These are phyloP conservation scores for Paramacrobiotus metropolitanus DNA, from an alignment of 1,140 invertebrate species.

Conservation along the genomic window DNA sequence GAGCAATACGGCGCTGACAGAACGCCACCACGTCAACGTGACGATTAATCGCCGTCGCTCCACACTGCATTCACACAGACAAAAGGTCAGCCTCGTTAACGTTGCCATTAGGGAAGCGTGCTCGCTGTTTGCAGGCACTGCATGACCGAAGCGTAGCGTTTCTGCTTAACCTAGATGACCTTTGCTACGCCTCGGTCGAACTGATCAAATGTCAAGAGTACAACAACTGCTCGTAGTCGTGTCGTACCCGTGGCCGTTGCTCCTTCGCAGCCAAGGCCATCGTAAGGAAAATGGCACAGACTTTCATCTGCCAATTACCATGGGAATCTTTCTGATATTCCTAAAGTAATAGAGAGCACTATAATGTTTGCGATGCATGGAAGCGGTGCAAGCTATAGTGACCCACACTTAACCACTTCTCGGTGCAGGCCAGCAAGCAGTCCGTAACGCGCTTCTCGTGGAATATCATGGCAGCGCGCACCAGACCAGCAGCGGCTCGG, in stretches of 20 bases:
- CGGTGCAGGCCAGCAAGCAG: slow-evolving; percentile 68
- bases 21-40: slow-evolving; percentile 72
- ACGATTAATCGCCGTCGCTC: slow-evolving; percentile 66
- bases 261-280: slow-evolving; percentile 74
- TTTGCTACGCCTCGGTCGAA: no score
- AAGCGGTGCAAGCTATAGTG: neutral
- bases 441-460: slow-evolving; percentile 78
- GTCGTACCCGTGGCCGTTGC: slow-evolving; percentile 42
- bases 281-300: slow-evolving; percentile 81
- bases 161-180: no score
- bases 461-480: slow-evolving; percentile 58
- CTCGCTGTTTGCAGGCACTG: no score
- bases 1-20: slow-evolving; percentile 51
- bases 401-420: slow-evolving; percentile 27
- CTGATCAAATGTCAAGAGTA: no score
- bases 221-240: neutral
- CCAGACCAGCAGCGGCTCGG: slow-evolving; percentile 80
- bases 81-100: slow-evolving; percentile 1
- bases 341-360: slow-evolving; percentile 23
- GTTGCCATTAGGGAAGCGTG: neutral
- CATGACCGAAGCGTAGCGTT: no score
- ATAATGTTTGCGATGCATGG: neutral
- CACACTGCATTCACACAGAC: slow-evolving; percentile 32
- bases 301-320: slow-evolving; percentile 71
- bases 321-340: slow-evolving; percentile 47